These are phyloP conservation scores for Pangasius sanitwongsei DNA, from an alignment of 2,797 vertebrate species.

Conservation along the genomic window DNA sequence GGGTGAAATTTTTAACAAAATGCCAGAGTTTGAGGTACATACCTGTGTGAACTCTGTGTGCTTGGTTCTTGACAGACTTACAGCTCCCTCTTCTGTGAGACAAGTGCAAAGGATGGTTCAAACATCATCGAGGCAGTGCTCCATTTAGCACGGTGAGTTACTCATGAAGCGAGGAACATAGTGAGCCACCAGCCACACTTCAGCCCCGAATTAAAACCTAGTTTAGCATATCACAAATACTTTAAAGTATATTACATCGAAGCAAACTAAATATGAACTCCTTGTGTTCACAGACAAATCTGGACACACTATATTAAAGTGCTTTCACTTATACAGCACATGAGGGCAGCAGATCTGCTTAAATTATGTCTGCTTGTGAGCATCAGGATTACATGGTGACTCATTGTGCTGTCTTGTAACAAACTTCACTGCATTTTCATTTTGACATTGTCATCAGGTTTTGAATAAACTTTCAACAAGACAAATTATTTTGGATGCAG, in stretches of 20 bases:
- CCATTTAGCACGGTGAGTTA: slow-evolving; percentile 89
- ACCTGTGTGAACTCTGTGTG: neutral
- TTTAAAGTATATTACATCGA: neutral
- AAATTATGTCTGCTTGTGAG: neutral
- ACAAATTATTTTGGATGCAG: neutral
- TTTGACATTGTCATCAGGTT: neutral
- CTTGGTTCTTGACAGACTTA: slow-evolving; percentile 72
- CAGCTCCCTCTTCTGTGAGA: slow-evolving; percentile 74
- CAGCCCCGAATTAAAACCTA: neutral
- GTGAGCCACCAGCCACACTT: neutral
- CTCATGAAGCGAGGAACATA: neutral
- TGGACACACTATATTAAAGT: neutral
- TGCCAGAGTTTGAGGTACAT: neutral
- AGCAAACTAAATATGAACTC: neutral
- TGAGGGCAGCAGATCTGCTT: slow-evolving; percentile 47
- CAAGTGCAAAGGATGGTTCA: slow-evolving; percentile 88
- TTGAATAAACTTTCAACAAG: neutral
- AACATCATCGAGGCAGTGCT: slow-evolving; percentile 94
- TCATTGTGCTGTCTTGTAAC: neutral
- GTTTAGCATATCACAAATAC: neutral
- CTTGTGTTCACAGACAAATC: neutral
- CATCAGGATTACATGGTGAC: neutral
- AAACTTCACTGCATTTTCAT: neutral
- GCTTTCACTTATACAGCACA: slow-evolving; percentile 25
- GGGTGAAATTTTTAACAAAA: neutral